phyloP scores from a whole-genome alignment of 2,797 vertebrate genomes.

The Sebastes oblongus region DNA sequence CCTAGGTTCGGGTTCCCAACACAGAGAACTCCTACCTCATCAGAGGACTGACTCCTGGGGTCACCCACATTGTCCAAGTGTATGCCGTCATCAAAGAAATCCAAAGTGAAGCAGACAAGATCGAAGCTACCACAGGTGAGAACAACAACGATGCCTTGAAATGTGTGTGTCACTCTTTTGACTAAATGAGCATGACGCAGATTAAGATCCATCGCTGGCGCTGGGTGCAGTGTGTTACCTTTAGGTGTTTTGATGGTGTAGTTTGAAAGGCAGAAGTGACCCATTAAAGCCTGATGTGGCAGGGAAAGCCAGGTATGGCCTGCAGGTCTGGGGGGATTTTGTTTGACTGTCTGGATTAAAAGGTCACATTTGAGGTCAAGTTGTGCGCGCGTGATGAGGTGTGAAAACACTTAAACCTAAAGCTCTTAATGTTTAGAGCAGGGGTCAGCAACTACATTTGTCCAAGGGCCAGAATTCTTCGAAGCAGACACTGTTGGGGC shows the following conservation, averaged over 20 bases:
- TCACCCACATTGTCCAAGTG: conserved; percentile 84
- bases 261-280: conserved; percentile 17
- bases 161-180: not conserved
- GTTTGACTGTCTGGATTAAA: conserved; percentile 34
- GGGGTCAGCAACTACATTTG: too few relatives aligned
- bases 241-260: not conserved
- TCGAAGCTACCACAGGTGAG: conserved; percentile 88
- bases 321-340: conserved; percentile 8
- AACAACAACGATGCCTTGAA: not conserved
- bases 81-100: conserved; percentile 80
- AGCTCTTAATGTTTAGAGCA: not conserved
- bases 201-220: not conserved
- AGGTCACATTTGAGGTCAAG: conserved; percentile 14
- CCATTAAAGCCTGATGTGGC: conserved; percentile 7
- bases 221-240: not conserved
- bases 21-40: conserved; percentile 84
- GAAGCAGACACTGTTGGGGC: too few relatives aligned
- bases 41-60: conserved; percentile 79
- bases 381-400: not conserved
- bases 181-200: not conserved
- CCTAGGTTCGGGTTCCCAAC: conserved; percentile 77
- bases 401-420: conserved; percentile 14
- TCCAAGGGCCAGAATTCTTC: too few relatives aligned
- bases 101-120: conserved; percentile 80
- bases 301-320: not conserved